Percentiles rank a stretch among this genome's conserved stretches.
Conservation (phyloP, 2,113 vertebrate species). For the Nipponia nippon region DNA sequence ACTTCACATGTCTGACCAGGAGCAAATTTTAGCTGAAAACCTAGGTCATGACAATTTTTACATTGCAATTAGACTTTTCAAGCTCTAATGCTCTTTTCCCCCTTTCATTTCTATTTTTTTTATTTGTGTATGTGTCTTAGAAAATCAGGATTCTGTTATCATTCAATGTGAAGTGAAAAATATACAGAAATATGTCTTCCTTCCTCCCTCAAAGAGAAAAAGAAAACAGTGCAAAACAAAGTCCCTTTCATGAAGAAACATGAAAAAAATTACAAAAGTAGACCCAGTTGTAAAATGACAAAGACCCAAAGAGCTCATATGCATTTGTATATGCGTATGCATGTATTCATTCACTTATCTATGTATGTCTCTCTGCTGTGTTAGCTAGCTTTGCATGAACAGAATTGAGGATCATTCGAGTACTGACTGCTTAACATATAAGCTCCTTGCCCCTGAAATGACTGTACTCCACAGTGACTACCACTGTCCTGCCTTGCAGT, state of each 20-base stretch:
- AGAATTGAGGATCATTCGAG: neutral
- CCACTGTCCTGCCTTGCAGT: neutral
- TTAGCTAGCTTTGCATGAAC: neutral
- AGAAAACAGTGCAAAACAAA: neutral
- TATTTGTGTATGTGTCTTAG: neutral
- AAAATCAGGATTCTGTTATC: neutral
- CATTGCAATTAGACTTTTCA: neutral
- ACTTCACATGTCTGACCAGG: neutral
- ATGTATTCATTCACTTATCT: neutral
- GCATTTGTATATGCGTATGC: neutral
- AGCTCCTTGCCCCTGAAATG: neutral
- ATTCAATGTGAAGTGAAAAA: neutral
- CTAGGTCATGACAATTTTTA: neutral
- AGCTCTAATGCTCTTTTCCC: neutral
- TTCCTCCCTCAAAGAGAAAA: neutral
- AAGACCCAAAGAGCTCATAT: neutral
- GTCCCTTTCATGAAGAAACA: neutral
- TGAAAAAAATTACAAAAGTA: neutral
- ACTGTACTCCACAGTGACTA: neutral
- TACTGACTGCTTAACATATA: neutral
- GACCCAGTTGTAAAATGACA: neutral
- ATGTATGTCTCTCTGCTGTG: neutral
- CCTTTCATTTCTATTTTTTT: neutral
- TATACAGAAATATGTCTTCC: neutral
- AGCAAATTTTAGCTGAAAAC: neutral